Percentiles rank a stretch among this genome's conserved stretches.
Conservation (phyloP, 2,797 vertebrate species). For the Poliocrania exsul region DNA sequence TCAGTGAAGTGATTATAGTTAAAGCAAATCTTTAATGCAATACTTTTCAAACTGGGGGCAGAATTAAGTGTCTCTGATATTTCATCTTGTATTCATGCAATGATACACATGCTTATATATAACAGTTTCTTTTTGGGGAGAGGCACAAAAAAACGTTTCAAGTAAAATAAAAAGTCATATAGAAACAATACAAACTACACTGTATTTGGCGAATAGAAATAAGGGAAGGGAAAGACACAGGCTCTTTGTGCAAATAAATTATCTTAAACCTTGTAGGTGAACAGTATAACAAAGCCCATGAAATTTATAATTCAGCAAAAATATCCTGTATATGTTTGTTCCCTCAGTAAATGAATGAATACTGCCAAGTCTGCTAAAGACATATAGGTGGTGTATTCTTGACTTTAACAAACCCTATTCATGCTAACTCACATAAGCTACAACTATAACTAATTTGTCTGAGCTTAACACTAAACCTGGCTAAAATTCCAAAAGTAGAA, state of each 20-base stretch:
- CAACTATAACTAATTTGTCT: background rate
- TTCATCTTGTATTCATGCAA: background rate
- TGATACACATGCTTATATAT: rapidly evolving
- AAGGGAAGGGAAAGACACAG: background rate
- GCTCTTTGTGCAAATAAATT: background rate
- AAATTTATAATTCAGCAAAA: background rate
- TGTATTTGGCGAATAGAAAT: background rate
- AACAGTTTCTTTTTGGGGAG: background rate
- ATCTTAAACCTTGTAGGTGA: background rate
- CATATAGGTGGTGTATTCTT: background rate
- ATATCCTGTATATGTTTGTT: background rate
- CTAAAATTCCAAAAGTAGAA: slow-evolving; percentile 31
- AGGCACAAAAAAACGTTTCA: background rate
- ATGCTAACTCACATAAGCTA: background rate
- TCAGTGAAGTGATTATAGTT: background rate
- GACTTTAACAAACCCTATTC: background rate
- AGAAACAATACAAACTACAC: background rate
- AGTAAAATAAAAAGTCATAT: background rate
- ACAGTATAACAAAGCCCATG: background rate
- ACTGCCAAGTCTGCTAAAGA: background rate
- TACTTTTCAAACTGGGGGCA: background rate
- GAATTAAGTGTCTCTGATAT: background rate
- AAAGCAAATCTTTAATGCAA: background rate
- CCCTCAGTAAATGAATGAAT: background rate
- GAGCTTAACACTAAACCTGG: slow-evolving; percentile 13